Conservation (phyloP, 1,140 invertebrate genomes). For the Neodiprion pinetum region DNA sequence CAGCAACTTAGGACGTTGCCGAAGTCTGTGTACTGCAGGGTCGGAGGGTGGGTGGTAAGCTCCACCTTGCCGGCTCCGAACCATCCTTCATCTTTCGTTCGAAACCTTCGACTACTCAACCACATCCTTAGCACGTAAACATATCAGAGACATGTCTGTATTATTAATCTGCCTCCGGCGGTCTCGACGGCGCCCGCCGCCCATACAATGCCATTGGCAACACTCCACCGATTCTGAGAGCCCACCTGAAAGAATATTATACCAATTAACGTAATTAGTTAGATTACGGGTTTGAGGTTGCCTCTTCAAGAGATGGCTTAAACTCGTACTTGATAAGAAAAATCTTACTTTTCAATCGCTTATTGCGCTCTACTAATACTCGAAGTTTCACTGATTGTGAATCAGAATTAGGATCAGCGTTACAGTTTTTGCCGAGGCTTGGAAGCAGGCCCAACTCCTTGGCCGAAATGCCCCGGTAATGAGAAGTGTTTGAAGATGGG, state of each 20-base stretch:
- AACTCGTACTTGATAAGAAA: no score
- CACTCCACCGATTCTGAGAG: slow-evolving; percentile 33
- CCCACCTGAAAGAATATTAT: slow-evolving; percentile 41
- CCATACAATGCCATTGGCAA: slow-evolving; percentile 2
- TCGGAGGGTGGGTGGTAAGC: not conserved
- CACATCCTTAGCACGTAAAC: slow-evolving; percentile 19
- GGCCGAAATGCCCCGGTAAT: no score
- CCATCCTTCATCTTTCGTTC: not conserved
- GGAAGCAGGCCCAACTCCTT: no score
- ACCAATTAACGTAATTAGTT: slow-evolving; percentile 51
- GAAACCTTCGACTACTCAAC: not conserved
- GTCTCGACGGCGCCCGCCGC: not conserved
- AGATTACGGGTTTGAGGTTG: not conserved
- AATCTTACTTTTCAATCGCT: no score
- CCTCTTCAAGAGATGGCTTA: no score
- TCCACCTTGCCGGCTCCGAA: not conserved
- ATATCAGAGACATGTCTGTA: slow-evolving; percentile 16
- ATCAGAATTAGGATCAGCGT: no score
- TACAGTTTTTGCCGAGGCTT: no score
- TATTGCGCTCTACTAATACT: no score
- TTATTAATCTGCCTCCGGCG: slow-evolving; percentile 7
- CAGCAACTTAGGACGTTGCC: slow-evolving; percentile 10
- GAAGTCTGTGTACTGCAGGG: not conserved
- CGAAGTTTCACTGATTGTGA: no score
- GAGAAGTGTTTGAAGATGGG: no score